Conservation (phyloP, 2,113 vertebrate species). For the Trichomycterus rosablanca region DNA sequence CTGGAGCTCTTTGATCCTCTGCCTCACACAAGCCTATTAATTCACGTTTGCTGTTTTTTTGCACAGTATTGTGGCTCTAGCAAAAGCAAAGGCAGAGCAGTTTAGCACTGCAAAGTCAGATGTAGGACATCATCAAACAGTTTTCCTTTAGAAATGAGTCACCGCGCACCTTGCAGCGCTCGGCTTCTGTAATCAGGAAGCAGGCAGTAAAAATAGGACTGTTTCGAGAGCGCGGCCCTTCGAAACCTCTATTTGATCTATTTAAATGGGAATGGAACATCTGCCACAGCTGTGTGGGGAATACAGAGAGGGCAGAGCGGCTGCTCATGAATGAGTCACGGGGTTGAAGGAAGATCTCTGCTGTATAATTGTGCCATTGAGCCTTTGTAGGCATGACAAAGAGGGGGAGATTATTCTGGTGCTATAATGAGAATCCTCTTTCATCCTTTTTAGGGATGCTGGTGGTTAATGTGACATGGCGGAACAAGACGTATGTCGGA, state of each 20-base stretch:
- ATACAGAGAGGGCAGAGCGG: constrained; percentile 33
- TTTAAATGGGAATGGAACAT: constrained; percentile 36
- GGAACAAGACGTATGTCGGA: constrained; percentile 97
- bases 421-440: constrained; percentile 20
- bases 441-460: constrained; percentile 81
- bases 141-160: constrained; percentile 47
- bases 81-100: constrained; percentile 35
- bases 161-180: constrained; percentile 42
- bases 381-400: constrained; percentile 5
- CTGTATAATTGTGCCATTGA: constrained; percentile 14
- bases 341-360: constrained; percentile 23
- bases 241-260: constrained; percentile 45
- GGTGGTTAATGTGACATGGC: constrained; percentile 98
- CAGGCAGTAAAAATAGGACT: constrained; percentile 49
- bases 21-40: constrained; percentile 20
- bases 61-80: constrained; percentile 29
- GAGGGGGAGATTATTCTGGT: neutral
- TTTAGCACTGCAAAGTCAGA: constrained; percentile 53
- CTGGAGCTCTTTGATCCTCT: constrained; percentile 16
- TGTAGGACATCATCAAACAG: constrained; percentile 50
- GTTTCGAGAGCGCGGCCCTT: constrained; percentile 45
- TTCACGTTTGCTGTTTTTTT: constrained; percentile 36
- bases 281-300: constrained; percentile 32
- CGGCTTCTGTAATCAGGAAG: constrained; percentile 40
- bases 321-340: constrained; percentile 16